A percentile compares a stretch with the other conserved stretches of the same genome.
Conservation (phyloP, 2,888 invertebrate genomes). For the Callinectes sapidus region DNA sequence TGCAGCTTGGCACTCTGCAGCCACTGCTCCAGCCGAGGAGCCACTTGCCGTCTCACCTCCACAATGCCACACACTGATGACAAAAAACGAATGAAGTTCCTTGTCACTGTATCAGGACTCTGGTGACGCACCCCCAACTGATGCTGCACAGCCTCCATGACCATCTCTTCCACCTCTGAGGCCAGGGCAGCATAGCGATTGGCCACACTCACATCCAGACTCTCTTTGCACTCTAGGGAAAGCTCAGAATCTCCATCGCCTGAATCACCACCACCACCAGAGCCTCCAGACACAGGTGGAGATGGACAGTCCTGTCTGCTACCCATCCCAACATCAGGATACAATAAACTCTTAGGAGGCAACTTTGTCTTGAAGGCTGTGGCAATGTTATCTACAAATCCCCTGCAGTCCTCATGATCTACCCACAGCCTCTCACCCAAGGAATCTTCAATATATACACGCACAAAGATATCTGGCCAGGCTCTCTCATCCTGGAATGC, state of each 20-base stretch:
- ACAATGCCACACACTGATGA: conserved; percentile 90
- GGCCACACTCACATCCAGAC: conserved; percentile 72
- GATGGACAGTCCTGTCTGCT: conserved; percentile 72
- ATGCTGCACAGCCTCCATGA: conserved; percentile 91
- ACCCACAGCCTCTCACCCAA: conserved; percentile 95
- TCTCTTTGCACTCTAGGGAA: conserved; percentile 76
- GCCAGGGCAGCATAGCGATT: conserved; percentile 67
- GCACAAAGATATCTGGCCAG: conserved; percentile 95
- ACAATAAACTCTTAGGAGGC: conserved; percentile 84
- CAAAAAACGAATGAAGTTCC: conserved; percentile 90
- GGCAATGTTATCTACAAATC: conserved; percentile 92
- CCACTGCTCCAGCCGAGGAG: conserved; percentile 92
- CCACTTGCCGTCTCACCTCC: conserved; percentile 88
- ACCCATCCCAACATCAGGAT: conserved; percentile 76
- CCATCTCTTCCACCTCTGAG: conserved; percentile 83
- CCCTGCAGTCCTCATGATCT: conserved; percentile 91
- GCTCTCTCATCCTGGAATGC: conserved; percentile 88
- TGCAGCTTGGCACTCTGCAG: conserved; percentile 96
- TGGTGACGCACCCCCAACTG: conserved; percentile 90
- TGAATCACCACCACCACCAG: conserved; percentile 71
- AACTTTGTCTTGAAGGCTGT: conserved; percentile 89
- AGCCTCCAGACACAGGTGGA: conserved; percentile 69
- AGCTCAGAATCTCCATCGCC: conserved; percentile 72
- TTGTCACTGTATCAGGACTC: conserved; percentile 85
- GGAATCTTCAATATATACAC: conserved; percentile 95